phyloP scores from a whole-genome alignment of 2,888 invertebrate species.

The Rotaria sp. region DNA sequence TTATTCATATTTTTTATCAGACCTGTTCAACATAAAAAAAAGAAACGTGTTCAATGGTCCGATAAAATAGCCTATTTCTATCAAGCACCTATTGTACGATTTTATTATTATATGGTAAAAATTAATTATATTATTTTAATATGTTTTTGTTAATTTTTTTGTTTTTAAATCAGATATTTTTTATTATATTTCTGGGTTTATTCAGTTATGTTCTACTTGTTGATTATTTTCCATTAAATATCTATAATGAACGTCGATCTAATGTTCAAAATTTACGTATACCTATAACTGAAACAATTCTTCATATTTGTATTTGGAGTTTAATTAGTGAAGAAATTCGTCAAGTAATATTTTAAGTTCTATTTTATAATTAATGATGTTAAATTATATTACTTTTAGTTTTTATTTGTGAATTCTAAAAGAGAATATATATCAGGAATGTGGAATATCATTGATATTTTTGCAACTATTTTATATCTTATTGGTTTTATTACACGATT shows the following conservation, averaged over 20 bases:
- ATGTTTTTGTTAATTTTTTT: too few species aligned
- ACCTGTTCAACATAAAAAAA: not conserved
- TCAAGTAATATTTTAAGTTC: not conserved
- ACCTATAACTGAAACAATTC: not conserved
- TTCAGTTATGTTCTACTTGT: not conserved
- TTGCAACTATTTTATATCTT: not conserved
- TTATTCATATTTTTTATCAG: not conserved
- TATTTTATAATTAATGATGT: not conserved
- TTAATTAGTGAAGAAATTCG: not conserved
- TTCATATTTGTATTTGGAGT: not conserved
- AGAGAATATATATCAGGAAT: not conserved
- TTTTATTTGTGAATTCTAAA: not conserved
- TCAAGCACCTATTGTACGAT: not conserved
- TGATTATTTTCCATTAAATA: constrained; percentile 5
- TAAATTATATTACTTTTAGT: not conserved
- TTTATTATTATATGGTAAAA: constrained; percentile 5
- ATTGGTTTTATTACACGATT: not conserved
- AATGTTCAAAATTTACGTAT: not conserved
- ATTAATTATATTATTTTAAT: not conserved
- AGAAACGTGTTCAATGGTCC: not conserved
- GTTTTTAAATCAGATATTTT: not conserved
- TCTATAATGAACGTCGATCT: not conserved
- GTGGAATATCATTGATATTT: not conserved
- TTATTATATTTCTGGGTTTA: not conserved
- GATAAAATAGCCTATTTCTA: not conserved